A percentile compares a stretch with the other conserved stretches of the same genome.
Evolutionary conservation across 2,797 vertebrate genomes (phyloP).

Genomic region (Muraenolepis orangiensis): DNA sequence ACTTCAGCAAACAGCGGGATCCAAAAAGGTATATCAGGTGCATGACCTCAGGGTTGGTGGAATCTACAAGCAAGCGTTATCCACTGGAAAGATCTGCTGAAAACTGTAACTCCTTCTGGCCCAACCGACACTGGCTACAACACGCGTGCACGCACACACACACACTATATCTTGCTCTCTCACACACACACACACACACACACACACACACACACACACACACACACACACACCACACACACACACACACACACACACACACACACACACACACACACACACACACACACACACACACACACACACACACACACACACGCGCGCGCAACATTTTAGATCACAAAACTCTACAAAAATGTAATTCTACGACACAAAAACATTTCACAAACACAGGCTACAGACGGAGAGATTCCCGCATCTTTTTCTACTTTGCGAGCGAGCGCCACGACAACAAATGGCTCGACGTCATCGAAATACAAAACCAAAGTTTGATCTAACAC

Average conservation of each 20-base stretch:
- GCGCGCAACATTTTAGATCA: constrained; percentile 1
- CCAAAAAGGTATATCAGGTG: constrained; percentile 77
- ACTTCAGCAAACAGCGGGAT: constrained; percentile 69
- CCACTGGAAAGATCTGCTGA: constrained; percentile 41
- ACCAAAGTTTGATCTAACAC: constrained; percentile 34
- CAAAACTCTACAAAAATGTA: background rate
- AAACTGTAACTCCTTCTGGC: constrained; percentile 30
- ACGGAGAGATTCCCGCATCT: background rate
- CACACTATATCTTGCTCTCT: too few relatives aligned
- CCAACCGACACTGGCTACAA: constrained; percentile 21
- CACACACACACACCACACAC: constrained; percentile 6
- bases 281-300: background rate
- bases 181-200: background rate
- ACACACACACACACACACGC: background rate
- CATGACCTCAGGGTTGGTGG: constrained; percentile 70
- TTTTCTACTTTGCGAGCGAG: background rate
- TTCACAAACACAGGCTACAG: background rate
- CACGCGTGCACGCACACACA: background rate
- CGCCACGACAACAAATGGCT: constrained; percentile 7
- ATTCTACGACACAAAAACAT: background rate
- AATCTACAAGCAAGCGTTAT: constrained; percentile 61
- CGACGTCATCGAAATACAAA: constrained; percentile 20
- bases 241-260: background rate
- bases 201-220: constrained; percentile 9
- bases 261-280: background rate